Base-by-base conservation (phyloP, 2,797 vertebrate genomes). In the Molossus alvarezi region DNA sequence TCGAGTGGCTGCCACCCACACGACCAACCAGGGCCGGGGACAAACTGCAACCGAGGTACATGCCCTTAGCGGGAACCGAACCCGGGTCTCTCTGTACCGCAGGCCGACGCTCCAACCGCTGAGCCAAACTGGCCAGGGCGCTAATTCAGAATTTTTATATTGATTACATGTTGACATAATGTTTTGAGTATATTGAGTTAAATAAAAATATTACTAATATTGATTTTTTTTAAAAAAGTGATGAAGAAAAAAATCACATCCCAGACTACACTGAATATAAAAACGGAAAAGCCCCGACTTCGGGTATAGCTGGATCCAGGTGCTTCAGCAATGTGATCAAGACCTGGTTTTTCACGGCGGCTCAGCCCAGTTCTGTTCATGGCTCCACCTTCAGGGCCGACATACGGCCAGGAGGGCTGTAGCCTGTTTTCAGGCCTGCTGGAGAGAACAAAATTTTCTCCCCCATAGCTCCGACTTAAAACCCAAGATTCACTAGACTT, bases 231-330 rank as follows among this genome's bases (percentile, higher is more conserved):
- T 64, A n/a, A n/a, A n/a, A 11, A 65, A 65, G 62, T 65, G 62
- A n/a, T 20, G 9, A 10, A 20, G 41, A 45, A 45, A 14, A 33
- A 75, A 37, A 80, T 23, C 12, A 73, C 25, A 67, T 12, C 65
- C 11, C 5, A 53, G 64, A 53, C 6, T n/a, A 3, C 53, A 60
- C 23, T 48, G 83, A 81, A 57, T 4, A 45, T 77, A 14, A 67
- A 85, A 20, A 33, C 48, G 13, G 91, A 79, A 62, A 95, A 79
- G 14, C 14, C 9, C 60, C 60, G 53, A 23, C 48, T 90, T 92
- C 73, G 95, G 96, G 53, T 62, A 21, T 33, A 82, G 67, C 84
- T 91, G 81, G 67, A 77, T 95, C 80, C 64, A 77, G 81, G 72
- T 10, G 4, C 67, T 64, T 41, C 23, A 7, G 9, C 7, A 58